Evolutionary conservation across 2,888 invertebrate genomes (phyloP).

Genomic region (Tiphia femorata): DNA sequence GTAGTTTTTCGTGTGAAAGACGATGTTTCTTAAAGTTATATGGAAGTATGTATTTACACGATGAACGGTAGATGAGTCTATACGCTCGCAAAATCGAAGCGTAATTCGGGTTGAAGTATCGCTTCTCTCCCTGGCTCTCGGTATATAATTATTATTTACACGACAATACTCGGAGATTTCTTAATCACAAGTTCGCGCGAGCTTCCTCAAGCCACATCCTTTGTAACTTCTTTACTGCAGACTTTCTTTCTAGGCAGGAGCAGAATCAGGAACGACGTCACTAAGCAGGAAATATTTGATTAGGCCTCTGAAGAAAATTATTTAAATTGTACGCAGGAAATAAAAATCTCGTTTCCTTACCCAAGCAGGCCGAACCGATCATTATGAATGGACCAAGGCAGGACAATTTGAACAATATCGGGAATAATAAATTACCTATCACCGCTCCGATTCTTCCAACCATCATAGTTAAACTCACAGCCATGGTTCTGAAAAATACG

Average conservation of each 20-base stretch:
- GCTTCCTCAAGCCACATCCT: too few relatives aligned
- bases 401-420: conserved; percentile 76
- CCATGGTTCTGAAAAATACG: conserved; percentile 76
- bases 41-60: too few relatives aligned
- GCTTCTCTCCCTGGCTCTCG: too few relatives aligned
- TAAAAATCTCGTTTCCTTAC: conserved; percentile 64
- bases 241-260: conserved; percentile 47
- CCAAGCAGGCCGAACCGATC: conserved; percentile 74
- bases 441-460: conserved; percentile 79
- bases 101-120: too few relatives aligned
- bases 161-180: too few relatives aligned
- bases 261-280: conserved; percentile 49
- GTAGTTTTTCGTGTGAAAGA: too few relatives aligned
- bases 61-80: too few relatives aligned
- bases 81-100: too few relatives aligned
- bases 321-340: not conserved
- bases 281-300: conserved; percentile 35
- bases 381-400: conserved; percentile 81
- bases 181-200: too few relatives aligned
- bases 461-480: conserved; percentile 80
- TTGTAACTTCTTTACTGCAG: too few relatives aligned
- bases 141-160: too few relatives aligned
- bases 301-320: not conserved
- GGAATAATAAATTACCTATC: conserved; percentile 79
- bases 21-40: too few relatives aligned